A percentile compares a stretch with the other conserved stretches of the same genome.
phyloP scores from a whole-genome alignment of 2,888 invertebrate genomes.

The Idaea dimidiata region DNA sequence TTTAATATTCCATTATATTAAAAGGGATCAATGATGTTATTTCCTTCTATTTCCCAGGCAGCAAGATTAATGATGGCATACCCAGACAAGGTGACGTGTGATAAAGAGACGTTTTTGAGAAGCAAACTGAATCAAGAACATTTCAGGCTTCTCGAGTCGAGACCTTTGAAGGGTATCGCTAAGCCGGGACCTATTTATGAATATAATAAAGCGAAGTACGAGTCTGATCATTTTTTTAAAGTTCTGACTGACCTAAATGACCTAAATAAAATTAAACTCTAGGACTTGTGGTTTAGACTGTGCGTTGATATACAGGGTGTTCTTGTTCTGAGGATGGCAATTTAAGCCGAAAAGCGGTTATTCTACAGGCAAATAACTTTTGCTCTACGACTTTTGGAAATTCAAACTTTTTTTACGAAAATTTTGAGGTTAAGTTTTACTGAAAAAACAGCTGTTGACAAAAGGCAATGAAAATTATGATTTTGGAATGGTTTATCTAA shows the following conservation, averaged over 20 bases:
- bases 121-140: conserved; percentile 82
- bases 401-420: too few relatives aligned
- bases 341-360: too few relatives aligned
- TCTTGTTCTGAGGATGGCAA: too few relatives aligned
- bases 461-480: too few relatives aligned
- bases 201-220: conserved; percentile 59
- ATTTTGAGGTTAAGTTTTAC: too few relatives aligned
- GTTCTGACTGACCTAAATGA: too few relatives aligned
- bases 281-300: background rate
- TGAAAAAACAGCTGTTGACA: too few relatives aligned
- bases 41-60: conserved; percentile 55
- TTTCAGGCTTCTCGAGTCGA: conserved; percentile 80
- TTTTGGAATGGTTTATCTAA: too few relatives aligned
- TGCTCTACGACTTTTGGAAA: too few relatives aligned
- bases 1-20: background rate
- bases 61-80: conserved; percentile 84
- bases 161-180: conserved; percentile 81
- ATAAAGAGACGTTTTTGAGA: conserved; percentile 83
- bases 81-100: conserved; percentile 81
- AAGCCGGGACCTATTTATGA: conserved; percentile 84
- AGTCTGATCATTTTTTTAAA: conserved; percentile 4
- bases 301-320: background rate
- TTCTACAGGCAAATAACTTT: too few relatives aligned
- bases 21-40: background rate
- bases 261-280: background rate